Evolutionary conservation across 1,140 invertebrate genomes (phyloP), one percentile per base, ranked within the genome.

Genomic region (Nasonia giraulti): DNA sequence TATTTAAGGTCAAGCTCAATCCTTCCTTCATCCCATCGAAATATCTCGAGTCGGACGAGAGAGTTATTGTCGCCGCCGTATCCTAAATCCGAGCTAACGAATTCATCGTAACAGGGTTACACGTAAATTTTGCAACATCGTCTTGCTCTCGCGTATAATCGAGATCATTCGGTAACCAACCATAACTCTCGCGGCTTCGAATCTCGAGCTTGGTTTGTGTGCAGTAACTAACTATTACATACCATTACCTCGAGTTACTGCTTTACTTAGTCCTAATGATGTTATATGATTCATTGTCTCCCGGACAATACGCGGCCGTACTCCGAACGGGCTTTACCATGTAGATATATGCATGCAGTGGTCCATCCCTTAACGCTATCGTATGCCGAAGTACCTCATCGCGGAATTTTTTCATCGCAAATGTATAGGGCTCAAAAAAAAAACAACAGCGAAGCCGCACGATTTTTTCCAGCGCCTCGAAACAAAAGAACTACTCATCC

Each of bases 221-320:
- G 31, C 33, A 33, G 55, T 80, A 80, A 80, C 78, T 80, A 69
- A 69, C 78, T 47, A 80, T 80, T 68, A 80, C 62, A 62, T 71
- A 68, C 78, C 33, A 40, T 80, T 80, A 80, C 78, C 62, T 20
- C 12, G 10, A 69, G 68, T 80, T 80, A 80, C 62, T 80, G 78
- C 20, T 80, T 80, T 80, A 80, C 78, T 80, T 80, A 80, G 78
- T 69, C 78, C 78, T 80, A 80, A 80, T 80, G 62, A 69, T 31
- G 62, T 80, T 44, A 23, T 33, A 69, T 69, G 78, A 80, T 80
- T 80, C 62, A 80, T 69, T 47, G 78, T 80, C 37, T 69, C 17
- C 33, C 55, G 4, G 3, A 1, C 17, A 62, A 62, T n/a, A 62
- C 17, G 17, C 20, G 6, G 55, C 55, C 20, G 17, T n/a, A n/a